A percentile compares a stretch with the other conserved stretches of the same genome.
phyloP scores from a whole-genome alignment of 2,113 vertebrate species.

The Etia nguti region DNA sequence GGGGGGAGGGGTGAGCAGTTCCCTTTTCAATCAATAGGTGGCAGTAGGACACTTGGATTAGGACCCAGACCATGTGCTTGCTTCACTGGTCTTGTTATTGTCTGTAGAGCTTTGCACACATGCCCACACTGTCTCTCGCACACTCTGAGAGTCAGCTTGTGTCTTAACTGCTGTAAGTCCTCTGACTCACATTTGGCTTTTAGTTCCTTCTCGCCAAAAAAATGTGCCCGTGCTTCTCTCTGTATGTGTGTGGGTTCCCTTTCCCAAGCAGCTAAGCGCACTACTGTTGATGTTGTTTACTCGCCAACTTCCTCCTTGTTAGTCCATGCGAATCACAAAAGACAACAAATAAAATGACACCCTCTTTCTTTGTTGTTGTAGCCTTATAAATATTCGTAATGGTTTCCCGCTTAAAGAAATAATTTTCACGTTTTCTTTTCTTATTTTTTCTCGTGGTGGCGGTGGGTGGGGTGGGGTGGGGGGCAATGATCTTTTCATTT shows the following conservation, averaged over 20 bases:
- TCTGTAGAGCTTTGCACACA: conserved; percentile 20
- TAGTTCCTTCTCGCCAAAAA: conserved; percentile 35
- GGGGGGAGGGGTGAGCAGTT: conserved; percentile 46
- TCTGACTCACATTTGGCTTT: conserved; percentile 61
- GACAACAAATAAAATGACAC: neutral
- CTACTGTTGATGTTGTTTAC: conserved; percentile 17
- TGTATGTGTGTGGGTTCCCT: conserved; percentile 20
- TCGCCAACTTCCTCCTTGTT: conserved; percentile 27
- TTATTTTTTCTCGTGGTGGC: neutral
- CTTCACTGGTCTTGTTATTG: conserved; percentile 36
- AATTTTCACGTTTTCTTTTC: neutral
- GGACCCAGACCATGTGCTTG: conserved; percentile 28
- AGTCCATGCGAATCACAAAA: neutral
- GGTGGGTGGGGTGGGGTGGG: neutral
- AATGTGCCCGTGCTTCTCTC: neutral
- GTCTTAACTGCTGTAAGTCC: conserved; percentile 57
- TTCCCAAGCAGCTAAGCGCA: conserved; percentile 12
- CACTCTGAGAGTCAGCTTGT: conserved; percentile 11
- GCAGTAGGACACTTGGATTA: conserved; percentile 59
- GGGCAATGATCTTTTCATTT: neutral
- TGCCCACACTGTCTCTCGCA: neutral
- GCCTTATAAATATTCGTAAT: conserved; percentile 4
- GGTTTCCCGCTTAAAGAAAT: neutral
- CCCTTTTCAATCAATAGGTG: conserved; percentile 52
- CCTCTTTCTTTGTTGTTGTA: neutral